Conservation (phyloP, 2,113 vertebrate genomes). For the Electrona antarctica region DNA sequence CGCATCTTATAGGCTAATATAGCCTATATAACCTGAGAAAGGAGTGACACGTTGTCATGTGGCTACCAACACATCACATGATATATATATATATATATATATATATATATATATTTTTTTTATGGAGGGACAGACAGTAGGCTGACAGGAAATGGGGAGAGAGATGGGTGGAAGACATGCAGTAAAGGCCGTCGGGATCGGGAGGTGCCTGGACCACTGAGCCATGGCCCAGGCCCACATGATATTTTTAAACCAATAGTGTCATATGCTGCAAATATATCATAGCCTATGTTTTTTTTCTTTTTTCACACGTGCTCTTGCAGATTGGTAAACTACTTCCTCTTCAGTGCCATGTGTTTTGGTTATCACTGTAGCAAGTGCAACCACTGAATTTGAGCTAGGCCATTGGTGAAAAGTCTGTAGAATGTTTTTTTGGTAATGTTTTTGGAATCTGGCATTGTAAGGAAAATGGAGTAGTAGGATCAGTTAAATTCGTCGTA, state of each 20-base stretch:
- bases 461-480: not conserved
- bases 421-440: no score
- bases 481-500: not conserved
- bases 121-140: no score
- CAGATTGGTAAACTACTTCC: slow-evolving; percentile 15
- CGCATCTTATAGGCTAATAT: not conserved
- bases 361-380: not conserved
- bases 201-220: no score
- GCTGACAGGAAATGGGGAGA: no score
- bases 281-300: not conserved
- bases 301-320: slow-evolving; percentile 34
- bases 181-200: no score
- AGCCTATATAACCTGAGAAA: not conserved
- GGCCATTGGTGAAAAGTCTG: no score
- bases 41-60: not conserved
- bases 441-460: no score
- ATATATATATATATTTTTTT: no score
- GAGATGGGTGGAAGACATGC: no score
- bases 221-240: no score
- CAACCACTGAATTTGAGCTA: not conserved
- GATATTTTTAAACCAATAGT: slow-evolving; percentile 1
- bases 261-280: not conserved
- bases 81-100: no score
- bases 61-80: no score
- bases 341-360: slow-evolving; percentile 1